Conservation (phyloP, 1,140 invertebrate species). For the Zaprionus capensis region DNA sequence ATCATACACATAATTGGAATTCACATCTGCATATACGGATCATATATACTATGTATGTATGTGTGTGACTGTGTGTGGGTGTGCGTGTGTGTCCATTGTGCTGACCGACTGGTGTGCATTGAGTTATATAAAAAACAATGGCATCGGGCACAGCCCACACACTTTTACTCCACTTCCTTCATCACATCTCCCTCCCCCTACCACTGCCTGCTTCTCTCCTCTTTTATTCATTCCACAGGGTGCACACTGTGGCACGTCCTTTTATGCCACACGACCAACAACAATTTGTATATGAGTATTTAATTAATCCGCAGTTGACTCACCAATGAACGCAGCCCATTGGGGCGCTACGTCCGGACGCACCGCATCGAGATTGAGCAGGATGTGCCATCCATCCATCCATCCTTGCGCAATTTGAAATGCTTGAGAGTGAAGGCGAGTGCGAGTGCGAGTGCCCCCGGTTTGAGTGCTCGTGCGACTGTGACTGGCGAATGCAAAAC, state of each 20-base stretch:
- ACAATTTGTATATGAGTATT: slow-evolving; percentile 78
- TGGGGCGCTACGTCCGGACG: slow-evolving; percentile 32
- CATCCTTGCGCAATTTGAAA: slow-evolving; percentile 36
- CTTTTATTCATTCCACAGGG: slow-evolving; percentile 8
- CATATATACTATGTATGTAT: slow-evolving; percentile 7
- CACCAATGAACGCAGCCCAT: slow-evolving; percentile 46
- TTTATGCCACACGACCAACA: slow-evolving; percentile 52
- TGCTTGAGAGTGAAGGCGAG: slow-evolving; percentile 21
- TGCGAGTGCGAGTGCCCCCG: slow-evolving; percentile 2
- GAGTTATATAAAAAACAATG: slow-evolving; percentile 72
- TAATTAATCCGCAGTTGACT: slow-evolving; percentile 81
- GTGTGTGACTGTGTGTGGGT: slow-evolving; percentile 11
- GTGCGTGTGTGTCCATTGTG: slow-evolving; percentile 48
- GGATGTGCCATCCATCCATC: slow-evolving; percentile 33
- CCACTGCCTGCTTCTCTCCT: not conserved
- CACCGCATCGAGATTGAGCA: slow-evolving; percentile 34
- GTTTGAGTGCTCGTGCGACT: slow-evolving; percentile 8
- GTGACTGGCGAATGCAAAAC: slow-evolving; percentile 34
- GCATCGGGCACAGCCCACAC: slow-evolving; percentile 53
- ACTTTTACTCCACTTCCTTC: not conserved
- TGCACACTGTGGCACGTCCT: slow-evolving; percentile 20
- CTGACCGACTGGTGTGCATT: slow-evolving; percentile 60
- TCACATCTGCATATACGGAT: slow-evolving; percentile 35
- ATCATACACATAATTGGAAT: slow-evolving; percentile 80
- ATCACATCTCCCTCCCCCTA: too few species aligned